Evolutionary conservation across 2,797 vertebrate genomes (phyloP).

Genomic region (Lophura swinhoii): DNA sequence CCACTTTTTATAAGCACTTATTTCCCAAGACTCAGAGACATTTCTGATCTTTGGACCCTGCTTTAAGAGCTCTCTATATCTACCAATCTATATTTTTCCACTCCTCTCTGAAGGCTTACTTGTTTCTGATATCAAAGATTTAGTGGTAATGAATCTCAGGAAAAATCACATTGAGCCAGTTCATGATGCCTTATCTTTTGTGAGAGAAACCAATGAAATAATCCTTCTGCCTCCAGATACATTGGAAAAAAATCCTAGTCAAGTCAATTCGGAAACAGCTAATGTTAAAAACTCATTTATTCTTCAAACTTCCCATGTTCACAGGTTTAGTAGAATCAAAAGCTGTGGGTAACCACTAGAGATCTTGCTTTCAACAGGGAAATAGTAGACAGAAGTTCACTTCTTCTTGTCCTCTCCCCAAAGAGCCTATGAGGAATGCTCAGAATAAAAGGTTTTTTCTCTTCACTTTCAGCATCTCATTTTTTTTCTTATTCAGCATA

Average conservation of each 20-base stretch:
- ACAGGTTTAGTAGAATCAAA: not conserved
- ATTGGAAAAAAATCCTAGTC: not conserved
- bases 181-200: constrained; percentile 17
- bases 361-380: not conserved
- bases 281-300: not conserved
- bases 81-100: not conserved
- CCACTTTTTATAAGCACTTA: not conserved
- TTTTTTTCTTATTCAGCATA: not conserved
- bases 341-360: not conserved
- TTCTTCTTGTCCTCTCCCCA: not conserved
- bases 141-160: constrained; percentile 1
- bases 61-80: not conserved
- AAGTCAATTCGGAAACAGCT: not conserved
- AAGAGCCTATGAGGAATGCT: not conserved
- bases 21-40: constrained; percentile 16
- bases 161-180: constrained; percentile 13
- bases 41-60: constrained; percentile 27
- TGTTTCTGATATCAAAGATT: constrained; percentile 21
- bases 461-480: not conserved
- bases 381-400: not conserved
- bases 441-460: not conserved
- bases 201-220: not conserved
- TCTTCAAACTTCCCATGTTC: not conserved
- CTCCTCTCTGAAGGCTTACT: not conserved
- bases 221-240: not conserved